Evolutionary conservation across 2,888 invertebrate species (phyloP), one percentile per base, ranked within the genome.

Genomic region (Lissocephala sabroskyi): DNA sequence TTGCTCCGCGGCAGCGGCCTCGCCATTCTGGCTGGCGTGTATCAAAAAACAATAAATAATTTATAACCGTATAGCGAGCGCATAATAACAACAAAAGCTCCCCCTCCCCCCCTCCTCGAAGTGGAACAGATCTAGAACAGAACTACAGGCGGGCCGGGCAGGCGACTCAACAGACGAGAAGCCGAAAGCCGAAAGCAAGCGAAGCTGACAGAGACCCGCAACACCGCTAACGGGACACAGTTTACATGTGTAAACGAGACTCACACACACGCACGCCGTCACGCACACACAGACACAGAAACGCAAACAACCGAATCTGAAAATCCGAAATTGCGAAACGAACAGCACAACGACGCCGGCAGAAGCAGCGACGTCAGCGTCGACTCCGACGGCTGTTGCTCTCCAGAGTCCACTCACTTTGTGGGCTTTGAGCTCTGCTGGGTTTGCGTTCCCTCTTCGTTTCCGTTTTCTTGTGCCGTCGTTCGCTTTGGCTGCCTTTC

Each of bases 1-100:
- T 30, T 7, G n/a, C 3, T 30, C 30, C 10, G 5, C 10, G 4
- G 30, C 7, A 7, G n/a, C n/a, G 5, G 4, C 30, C 11, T 19
- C 10, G 37, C 11, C 18, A 3, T 19, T 37, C 18, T 18, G 10
- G 18, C 11, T 18, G 11, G 45, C 41, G 48, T 52, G 41, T 65
- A 67, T 66, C 70, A 53, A 52, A 49, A 50, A 52, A 59, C 62
- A 62, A 73, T 68, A 68, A 68, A 73, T 68, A 65, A 68, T 68
- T 68, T 73, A 68, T 73, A 65, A 53, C 70, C 59, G 40, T 56
- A 55, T n/a, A n/a, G n/a, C n/a, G n/a, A n/a, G n/a, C n/a, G 54
- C 26, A 17, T 33, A n/a, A 33, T 14, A 33, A 23, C 7, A 23
- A 23, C 23, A 23, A 23, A 23, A 23, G 23, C 23, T 5, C 23